Evolutionary conservation across 2,797 vertebrate genomes (phyloP).

Genomic region (Ptychadena robeensis): DNA sequence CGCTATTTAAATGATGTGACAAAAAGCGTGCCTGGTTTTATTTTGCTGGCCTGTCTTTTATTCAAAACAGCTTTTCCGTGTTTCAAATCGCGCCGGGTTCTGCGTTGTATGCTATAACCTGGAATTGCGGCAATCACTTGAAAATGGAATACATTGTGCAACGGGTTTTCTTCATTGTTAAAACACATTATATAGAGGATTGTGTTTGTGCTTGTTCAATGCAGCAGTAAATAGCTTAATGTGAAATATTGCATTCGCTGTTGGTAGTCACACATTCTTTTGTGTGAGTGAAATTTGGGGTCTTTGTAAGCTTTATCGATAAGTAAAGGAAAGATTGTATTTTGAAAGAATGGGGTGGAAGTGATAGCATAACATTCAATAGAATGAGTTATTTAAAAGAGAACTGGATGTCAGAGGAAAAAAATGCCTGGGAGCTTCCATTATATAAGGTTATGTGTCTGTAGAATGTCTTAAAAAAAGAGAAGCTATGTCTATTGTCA

Average conservation of each 20-base stretch:
- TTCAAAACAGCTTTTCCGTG: background rate
- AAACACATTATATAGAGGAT: background rate
- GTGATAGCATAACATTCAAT: background rate
- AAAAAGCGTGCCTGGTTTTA: conserved; percentile 2
- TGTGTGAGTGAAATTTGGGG: background rate
- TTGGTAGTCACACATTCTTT: background rate
- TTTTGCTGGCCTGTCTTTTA: background rate
- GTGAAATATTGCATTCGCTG: background rate
- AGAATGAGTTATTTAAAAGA: background rate
- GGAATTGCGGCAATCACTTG: background rate
- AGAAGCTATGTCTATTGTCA: background rate
- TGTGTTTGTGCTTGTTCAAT: background rate
- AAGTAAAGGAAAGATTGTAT: background rate
- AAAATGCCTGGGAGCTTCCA: background rate
- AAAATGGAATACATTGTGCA: background rate
- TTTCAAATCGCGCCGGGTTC: background rate
- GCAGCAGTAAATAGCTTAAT: background rate
- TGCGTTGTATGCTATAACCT: background rate
- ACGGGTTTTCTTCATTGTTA: background rate
- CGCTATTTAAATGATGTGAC: conserved; percentile 1
- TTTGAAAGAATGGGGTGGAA: background rate
- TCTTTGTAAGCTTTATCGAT: background rate
- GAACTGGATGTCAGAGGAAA: background rate
- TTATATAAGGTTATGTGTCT: background rate
- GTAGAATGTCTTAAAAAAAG: background rate